phyloP scores from a whole-genome alignment of 2,888 invertebrate species.

The Nemoura dubitans region DNA sequence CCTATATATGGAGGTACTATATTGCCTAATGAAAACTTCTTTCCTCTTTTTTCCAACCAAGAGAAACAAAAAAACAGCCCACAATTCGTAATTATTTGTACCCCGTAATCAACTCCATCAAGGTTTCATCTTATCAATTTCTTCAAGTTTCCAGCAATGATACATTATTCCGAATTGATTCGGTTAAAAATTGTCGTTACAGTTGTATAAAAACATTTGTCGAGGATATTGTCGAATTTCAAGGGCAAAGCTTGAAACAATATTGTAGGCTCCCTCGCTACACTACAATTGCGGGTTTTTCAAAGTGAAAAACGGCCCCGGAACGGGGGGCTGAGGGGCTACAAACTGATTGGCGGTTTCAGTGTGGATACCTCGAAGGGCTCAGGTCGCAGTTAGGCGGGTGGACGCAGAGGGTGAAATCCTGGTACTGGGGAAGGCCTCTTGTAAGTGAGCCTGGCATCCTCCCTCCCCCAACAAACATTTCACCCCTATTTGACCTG shows the following conservation, averaged over 20 bases:
- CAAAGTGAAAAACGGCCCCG: not conserved
- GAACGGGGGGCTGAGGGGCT: not conserved
- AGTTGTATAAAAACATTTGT: not conserved
- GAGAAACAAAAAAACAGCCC: too few species aligned
- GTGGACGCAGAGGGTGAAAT: conserved; percentile 96
- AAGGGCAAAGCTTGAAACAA: not conserved
- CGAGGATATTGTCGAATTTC: not conserved
- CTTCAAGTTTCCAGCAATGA: too few species aligned
- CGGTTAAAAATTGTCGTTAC: not conserved
- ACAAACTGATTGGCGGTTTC: conserved; percentile 62
- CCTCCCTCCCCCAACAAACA: conserved; percentile 32
- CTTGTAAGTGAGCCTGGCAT: conserved; percentile 77
- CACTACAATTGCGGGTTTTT: not conserved
- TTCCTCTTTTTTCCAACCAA: too few species aligned
- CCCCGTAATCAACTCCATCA: too few species aligned
- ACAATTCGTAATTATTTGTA: too few species aligned
- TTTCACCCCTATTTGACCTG: conserved; percentile 22
- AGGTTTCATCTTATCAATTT: too few species aligned
- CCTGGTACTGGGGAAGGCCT: conserved; percentile 97
- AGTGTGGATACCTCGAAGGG: conserved; percentile 92
- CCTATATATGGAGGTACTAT: too few species aligned
- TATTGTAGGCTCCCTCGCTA: not conserved
- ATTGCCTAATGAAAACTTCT: too few species aligned
- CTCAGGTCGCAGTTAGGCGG: conserved; percentile 94
- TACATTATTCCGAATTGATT: not conserved